Evolutionary conservation across 2,113 vertebrate genomes (phyloP).

Genomic region (Podarcis muralis): DNA sequence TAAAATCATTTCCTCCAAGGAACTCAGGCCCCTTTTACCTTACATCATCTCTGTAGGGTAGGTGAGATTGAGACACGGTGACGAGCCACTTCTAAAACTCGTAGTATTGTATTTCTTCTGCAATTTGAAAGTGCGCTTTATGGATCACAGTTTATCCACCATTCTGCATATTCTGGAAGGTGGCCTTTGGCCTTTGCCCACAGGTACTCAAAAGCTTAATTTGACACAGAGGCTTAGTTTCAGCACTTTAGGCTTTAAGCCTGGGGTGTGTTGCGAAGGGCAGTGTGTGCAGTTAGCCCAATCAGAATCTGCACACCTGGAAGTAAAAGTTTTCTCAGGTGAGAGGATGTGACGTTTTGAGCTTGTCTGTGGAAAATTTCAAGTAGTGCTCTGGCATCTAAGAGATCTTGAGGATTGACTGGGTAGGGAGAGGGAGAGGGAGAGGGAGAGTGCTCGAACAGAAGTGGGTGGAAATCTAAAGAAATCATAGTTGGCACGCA

Average conservation of each 20-base stretch:
- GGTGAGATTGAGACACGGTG: background rate
- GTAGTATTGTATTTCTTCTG: background rate
- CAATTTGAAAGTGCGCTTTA: background rate
- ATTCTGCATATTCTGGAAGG: background rate
- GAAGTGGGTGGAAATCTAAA: no score
- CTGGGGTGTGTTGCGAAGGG: background rate
- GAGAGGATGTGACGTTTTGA: background rate
- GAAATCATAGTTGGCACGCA: background rate
- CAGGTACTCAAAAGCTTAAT: background rate
- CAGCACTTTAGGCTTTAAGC: background rate
- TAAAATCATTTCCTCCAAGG: background rate
- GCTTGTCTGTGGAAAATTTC: background rate
- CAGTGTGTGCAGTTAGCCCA: background rate
- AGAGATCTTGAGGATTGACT: background rate
- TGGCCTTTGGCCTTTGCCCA: background rate
- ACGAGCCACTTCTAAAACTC: background rate
- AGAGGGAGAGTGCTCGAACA: background rate
- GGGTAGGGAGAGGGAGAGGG: accelerated
- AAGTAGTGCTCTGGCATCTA: background rate
- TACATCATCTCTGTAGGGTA: background rate
- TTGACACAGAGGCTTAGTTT: background rate
- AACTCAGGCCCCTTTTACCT: background rate
- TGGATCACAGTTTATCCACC: background rate
- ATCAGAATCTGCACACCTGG: background rate
- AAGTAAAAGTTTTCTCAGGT: background rate